These are phyloP conservation scores for Acyrthosiphon pisum DNA, from an alignment of 1,140 invertebrate species.

Conservation along the genomic window DNA sequence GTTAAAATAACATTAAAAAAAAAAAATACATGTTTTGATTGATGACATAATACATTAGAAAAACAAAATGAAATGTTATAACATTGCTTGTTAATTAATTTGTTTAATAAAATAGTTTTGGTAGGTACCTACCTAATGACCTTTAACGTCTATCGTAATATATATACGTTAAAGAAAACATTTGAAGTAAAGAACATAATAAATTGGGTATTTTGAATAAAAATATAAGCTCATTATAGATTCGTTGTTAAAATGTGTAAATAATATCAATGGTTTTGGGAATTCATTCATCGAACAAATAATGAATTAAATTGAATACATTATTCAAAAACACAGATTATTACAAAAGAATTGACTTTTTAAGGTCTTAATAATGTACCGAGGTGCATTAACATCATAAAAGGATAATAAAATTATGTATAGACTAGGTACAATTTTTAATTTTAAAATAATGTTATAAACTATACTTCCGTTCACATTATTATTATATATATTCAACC, in stretches of 20 bases:
- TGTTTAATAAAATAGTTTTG: too few species aligned
- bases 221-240: background rate
- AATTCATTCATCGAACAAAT: background rate
- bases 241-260: background rate
- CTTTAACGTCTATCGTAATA: too few species aligned
- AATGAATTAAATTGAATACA: too few species aligned
- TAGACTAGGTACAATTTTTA: background rate
- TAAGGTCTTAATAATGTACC: background rate
- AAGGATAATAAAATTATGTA: background rate
- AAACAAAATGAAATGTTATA: background rate
- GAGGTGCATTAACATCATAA: background rate
- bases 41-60: background rate
- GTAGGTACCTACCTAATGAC: too few species aligned
- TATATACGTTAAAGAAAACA: background rate
- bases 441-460: background rate
- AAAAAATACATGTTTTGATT: background rate
- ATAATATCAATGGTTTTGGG: background rate
- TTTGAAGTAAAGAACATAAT: background rate
- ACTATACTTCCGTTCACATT: background rate
- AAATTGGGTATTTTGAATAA: too few species aligned
- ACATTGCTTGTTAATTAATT: background rate
- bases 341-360: background rate
- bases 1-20: background rate
- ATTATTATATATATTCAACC: background rate
- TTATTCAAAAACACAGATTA: too few species aligned